Evolutionary conservation across 2,888 invertebrate genomes (phyloP), one percentile per base, ranked within the genome.

Genomic region (Eueremaeus valkanovi): DNA sequence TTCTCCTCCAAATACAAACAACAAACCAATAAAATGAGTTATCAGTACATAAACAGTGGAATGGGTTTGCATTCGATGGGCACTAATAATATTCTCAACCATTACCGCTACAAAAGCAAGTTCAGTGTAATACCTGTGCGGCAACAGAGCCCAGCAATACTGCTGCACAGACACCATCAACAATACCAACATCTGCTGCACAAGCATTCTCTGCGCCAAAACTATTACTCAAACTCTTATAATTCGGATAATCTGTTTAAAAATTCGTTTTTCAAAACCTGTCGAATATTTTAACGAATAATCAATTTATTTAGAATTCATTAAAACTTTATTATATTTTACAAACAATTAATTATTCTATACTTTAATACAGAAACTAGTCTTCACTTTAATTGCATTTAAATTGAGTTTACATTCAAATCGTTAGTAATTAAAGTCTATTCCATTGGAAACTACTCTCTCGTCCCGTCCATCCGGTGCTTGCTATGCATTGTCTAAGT

Each of bases 251-350:
- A 40, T 13, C 3, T 36, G 3, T 36, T 33, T n/a, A 66, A 66
- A 66, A 66, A 66, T n/a, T 66, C 66, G 21, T 66, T 66, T 66
- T 36, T 66, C 66, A 66, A 66, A 31, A 66, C 66, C 5, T 36
- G 36, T 66, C n/a, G 36, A 36, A 66, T 66, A 66, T 66, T 66
- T 66, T 66, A n/a, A 36, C 18, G 27, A 66, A 33, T 24, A 66
- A 36, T 33, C 6, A n/a, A n/a, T 66, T 29, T n/a, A 58, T 24
- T 24, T 27, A n/a, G n/a, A 66, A 36, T 66, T 36, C 36, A 36
- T 16, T 58, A 29, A 31, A 31, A 31, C 29, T 27, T 2, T 55
- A 58, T 55, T 58, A 9, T 21, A 29, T 58, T 58, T 58, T 24
- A 16, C 24, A 55, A 55, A 45, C n/a, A 11, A 18, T 45, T 45